phyloP scores from a whole-genome alignment of 2,888 invertebrate genomes.

The Halictus quadricinctus region DNA sequence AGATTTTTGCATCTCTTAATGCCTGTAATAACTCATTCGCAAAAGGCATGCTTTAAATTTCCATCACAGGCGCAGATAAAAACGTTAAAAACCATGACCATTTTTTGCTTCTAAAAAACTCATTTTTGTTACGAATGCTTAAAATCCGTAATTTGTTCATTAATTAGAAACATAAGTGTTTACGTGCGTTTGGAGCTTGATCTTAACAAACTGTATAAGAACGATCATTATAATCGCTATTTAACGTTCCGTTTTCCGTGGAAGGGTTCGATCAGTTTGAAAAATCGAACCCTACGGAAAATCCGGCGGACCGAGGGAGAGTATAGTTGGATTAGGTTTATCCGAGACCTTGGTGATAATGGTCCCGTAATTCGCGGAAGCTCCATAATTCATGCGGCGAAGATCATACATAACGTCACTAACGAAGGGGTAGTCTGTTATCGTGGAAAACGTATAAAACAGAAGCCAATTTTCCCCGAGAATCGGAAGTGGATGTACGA shows the following conservation, averaged over 20 bases:
- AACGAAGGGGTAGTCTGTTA: slow-evolving; percentile 39
- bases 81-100: too few relatives aligned
- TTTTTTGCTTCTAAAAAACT: too few relatives aligned
- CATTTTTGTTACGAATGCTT: too few relatives aligned
- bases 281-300: not conserved
- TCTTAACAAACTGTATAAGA: too few relatives aligned
- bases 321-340: slow-evolving; percentile 53
- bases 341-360: slow-evolving; percentile 61
- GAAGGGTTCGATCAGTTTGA: not conserved
- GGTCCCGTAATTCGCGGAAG: slow-evolving; percentile 61
- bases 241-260: not conserved
- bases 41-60: too few relatives aligned
- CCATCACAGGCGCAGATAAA: too few relatives aligned
- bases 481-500: not conserved
- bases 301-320: slow-evolving; percentile 26
- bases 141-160: too few relatives aligned
- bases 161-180: too few relatives aligned
- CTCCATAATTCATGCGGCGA: slow-evolving; percentile 58
- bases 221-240: too few relatives aligned
- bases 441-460: slow-evolving; percentile 24
- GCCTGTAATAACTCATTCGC: too few relatives aligned
- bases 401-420: slow-evolving; percentile 54
- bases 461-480: not conserved
- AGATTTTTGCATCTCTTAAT: too few relatives aligned
- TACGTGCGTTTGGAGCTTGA: too few relatives aligned